phyloP scores from a whole-genome alignment of 2,888 invertebrate genomes.

The Allolobophora icterica region DNA sequence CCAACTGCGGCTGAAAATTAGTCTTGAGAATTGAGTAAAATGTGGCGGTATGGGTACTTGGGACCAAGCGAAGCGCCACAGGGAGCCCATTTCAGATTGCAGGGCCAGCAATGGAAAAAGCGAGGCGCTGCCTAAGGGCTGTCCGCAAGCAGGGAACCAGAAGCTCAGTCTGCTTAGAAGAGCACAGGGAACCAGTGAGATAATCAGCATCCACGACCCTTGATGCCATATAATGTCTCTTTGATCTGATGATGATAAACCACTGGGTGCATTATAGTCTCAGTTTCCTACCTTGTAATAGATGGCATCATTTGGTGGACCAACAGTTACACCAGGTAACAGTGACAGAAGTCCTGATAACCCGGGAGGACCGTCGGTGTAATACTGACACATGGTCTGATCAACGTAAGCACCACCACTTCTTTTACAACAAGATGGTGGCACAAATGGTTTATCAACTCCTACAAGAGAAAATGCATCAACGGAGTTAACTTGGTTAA shows the following conservation, averaged over 20 bases:
- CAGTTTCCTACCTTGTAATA: background rate
- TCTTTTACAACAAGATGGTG: slow-evolving; percentile 36
- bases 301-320: background rate
- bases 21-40: too few species aligned
- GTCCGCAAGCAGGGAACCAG: too few species aligned
- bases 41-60: too few species aligned
- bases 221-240: too few species aligned
- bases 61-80: too few species aligned
- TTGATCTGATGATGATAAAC: background rate
- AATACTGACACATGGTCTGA: slow-evolving; percentile 33
- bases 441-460: slow-evolving; percentile 43
- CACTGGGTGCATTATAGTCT: background rate
- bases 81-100: too few species aligned
- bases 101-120: too few species aligned
- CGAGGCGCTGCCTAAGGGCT: too few species aligned
- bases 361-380: slow-evolving; percentile 34
- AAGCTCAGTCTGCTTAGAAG: too few species aligned
- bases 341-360: slow-evolving; percentile 12
- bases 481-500: background rate
- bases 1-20: too few species aligned
- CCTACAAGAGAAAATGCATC: background rate
- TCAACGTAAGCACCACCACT: background rate
- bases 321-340: background rate
- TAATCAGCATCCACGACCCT: too few species aligned
- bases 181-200: too few species aligned